phyloP scores from a whole-genome alignment of 2,888 invertebrate species.

The Scotopteryx bipunctaria region DNA sequence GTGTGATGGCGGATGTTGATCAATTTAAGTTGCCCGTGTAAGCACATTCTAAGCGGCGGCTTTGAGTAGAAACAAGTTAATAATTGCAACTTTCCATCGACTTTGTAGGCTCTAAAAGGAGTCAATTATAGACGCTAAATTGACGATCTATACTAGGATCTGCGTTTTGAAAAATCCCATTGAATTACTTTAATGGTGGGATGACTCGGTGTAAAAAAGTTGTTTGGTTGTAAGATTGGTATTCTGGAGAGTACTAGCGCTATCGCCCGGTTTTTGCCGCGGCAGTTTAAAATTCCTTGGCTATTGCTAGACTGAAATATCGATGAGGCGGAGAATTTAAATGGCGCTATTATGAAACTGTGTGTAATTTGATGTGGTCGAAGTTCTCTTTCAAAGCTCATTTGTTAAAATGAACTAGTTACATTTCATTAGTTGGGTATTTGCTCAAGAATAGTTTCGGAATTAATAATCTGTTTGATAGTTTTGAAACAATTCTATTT shows the following conservation, averaged over 20 bases:
- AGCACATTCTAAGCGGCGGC: slow-evolving; percentile 5
- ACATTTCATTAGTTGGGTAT: too few species aligned
- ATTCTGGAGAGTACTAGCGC: slow-evolving; percentile 21
- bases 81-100: slow-evolving; percentile 27
- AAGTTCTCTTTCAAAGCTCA: not conserved
- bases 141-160: slow-evolving; percentile 33
- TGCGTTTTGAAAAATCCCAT: slow-evolving; percentile 58
- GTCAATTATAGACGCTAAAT: slow-evolving; percentile 44
- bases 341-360: slow-evolving; percentile 6
- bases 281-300: slow-evolving; percentile 17
- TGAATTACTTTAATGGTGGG: slow-evolving; percentile 64
- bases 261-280: slow-evolving; percentile 9
- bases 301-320: slow-evolving; percentile 18
- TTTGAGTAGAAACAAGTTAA: slow-evolving; percentile 20
- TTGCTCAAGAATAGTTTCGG: too few species aligned
- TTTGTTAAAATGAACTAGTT: not conserved
- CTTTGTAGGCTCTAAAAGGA: slow-evolving; percentile 38
- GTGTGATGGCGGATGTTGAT: not conserved
- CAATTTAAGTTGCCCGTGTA: slow-evolving; percentile 10
- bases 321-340: slow-evolving; percentile 9
- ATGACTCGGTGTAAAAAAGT: slow-evolving; percentile 52
- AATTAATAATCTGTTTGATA: too few species aligned
- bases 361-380: not conserved
- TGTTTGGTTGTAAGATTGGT: slow-evolving; percentile 40
- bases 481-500: too few species aligned